These are phyloP conservation scores for Tenebrio molitor DNA, from an alignment of 1,140 invertebrate genomes.

Conservation along the genomic window DNA sequence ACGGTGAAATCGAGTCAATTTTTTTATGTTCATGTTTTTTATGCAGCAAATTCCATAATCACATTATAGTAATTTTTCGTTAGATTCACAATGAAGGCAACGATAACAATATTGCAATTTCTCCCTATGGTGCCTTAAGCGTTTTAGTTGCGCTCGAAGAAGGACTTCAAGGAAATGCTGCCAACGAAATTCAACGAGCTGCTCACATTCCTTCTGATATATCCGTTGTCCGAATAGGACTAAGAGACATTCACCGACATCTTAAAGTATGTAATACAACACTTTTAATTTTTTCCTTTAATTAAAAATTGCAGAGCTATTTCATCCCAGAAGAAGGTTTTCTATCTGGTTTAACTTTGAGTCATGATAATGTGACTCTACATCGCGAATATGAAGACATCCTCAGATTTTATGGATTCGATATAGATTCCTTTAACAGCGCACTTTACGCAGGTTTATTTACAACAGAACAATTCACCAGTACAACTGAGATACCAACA, in stretches of 20 bases:
- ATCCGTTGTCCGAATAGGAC: slow-evolving; percentile 79
- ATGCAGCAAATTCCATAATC: background rate
- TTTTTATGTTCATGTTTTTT: no score
- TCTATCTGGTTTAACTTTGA: slow-evolving; percentile 81
- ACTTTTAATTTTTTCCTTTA: background rate
- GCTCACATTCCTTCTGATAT: slow-evolving; percentile 78
- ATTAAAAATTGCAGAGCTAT: slow-evolving; percentile 74
- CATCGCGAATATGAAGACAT: slow-evolving; percentile 78
- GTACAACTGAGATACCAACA: background rate
- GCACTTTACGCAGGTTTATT: slow-evolving; percentile 59
- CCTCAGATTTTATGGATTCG: slow-evolving; percentile 83
- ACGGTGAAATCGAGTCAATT: background rate
- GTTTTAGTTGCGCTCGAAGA: slow-evolving; percentile 83
- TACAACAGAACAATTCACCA: slow-evolving; percentile 53
- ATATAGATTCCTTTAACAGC: slow-evolving; percentile 69
- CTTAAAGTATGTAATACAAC: slow-evolving; percentile 60
- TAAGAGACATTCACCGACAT: slow-evolving; percentile 81
- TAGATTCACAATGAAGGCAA: slow-evolving; percentile 67
- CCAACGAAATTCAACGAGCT: slow-evolving; percentile 76
- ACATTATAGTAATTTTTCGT: slow-evolving; percentile 46
- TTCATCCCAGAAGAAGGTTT: slow-evolving; percentile 85
- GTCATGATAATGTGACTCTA: slow-evolving; percentile 80
- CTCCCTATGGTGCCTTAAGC: slow-evolving; percentile 82
- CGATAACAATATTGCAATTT: slow-evolving; percentile 87
- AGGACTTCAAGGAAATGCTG: slow-evolving; percentile 78